Base-by-base conservation (phyloP, 2,797 vertebrate species). In the Cuculus canorus region DNA sequence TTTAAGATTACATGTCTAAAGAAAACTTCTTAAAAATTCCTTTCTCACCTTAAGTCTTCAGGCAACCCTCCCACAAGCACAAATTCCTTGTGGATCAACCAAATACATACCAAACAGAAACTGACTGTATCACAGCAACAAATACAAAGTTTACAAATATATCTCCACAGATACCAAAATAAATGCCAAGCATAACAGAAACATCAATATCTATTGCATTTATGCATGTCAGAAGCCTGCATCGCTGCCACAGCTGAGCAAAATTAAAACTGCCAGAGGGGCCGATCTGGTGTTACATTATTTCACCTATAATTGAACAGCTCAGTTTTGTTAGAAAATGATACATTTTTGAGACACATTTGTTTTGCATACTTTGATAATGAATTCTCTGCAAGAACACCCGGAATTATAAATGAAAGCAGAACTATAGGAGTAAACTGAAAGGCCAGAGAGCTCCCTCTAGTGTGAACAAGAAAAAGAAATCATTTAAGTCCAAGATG, bases 361-460 rank as follows among this genome's bases (percentile, higher is more conserved):
- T 73, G 25, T 23, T 23, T 33, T 41, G 37, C 21, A 14, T 25
- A 22, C 47, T 80, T 90, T 19, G 30, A 16, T 14, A 32, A 37
- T 25, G 50, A 66, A 45, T 39, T 75, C 24, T 54, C 52, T 24
- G 69, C 30, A 18, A 39, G 45, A 60, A 28, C 30, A 16, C 5
- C 22, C 7, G 12, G 17, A 59, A 39, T 21, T 68, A 12, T 7
- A 28, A 71, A 50, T 4, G 15, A 17, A 57, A 60, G 56, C 2
- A 10, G 23, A 69, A 72, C 14, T 17, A 17, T 3, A n/a, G 14
- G 27, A 41, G 11, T 13, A 41, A 57, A n/a, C 66, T 19, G 66
- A 52, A 76, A 75, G n/a, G 37, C 27, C 54, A 32, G 11, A 23
- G 52, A 76, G 88, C 91, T 87, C 86, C 92, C 88, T 89, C 95